phyloP scores from a whole-genome alignment of 2,888 invertebrate species.

The Empis livida region DNA sequence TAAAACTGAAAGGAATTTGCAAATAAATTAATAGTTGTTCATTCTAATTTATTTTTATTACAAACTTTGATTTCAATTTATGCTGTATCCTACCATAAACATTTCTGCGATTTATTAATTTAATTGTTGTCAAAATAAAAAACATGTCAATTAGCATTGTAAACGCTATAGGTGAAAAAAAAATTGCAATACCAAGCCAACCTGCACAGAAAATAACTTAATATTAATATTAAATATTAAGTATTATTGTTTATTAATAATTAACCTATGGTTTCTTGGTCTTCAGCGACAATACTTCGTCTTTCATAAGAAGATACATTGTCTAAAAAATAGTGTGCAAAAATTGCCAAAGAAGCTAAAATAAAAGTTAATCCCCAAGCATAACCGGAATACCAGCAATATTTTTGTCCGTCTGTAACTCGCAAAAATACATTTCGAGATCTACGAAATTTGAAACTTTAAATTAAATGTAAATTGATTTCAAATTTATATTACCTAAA shows the following conservation, averaged over 20 bases:
- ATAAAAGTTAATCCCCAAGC: conserved; percentile 62
- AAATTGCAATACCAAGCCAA: conserved; percentile 67
- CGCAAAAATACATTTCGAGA: conserved; percentile 73
- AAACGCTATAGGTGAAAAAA: conserved; percentile 71
- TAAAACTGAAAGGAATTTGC: conserved; percentile 54
- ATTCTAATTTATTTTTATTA: conserved; percentile 1
- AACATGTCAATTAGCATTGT: conserved; percentile 66
- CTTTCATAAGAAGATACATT: conserved; percentile 43
- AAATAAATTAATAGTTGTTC: not conserved
- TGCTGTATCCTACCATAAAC: conserved; percentile 78
- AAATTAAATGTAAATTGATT: no score
- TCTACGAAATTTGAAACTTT: no score
- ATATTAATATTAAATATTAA: no score
- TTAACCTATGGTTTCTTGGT: conserved; percentile 61
- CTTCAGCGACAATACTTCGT: conserved; percentile 39
- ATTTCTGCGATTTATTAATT: conserved; percentile 65
- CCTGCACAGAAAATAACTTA: conserved; percentile 38
- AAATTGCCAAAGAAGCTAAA: conserved; percentile 61
- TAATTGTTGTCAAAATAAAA: conserved; percentile 66
- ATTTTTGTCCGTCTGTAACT: conserved; percentile 74
- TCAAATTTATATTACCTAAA: conserved; percentile 44
- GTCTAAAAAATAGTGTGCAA: conserved; percentile 69
- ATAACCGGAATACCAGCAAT: conserved; percentile 73
- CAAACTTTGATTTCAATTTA: conserved; percentile 69
- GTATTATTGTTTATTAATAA: not conserved